These are phyloP conservation scores for Leiothrix lutea DNA, from an alignment of 2,113 vertebrate genomes.

Conservation along the genomic window DNA sequence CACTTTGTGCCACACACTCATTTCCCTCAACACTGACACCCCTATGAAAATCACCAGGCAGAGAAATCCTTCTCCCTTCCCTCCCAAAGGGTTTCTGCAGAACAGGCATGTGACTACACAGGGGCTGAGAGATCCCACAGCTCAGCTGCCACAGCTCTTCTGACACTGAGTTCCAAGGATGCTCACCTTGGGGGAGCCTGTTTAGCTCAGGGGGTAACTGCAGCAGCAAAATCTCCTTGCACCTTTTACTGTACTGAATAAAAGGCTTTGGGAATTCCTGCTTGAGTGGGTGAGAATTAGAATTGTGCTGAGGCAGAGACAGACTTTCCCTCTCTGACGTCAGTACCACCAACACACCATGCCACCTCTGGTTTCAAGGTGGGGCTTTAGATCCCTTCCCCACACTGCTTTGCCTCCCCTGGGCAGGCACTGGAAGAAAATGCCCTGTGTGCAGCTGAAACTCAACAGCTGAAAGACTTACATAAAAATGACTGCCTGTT, in stretches of 20 bases:
- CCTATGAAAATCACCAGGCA: background rate
- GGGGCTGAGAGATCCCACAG: background rate
- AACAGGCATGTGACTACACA: background rate
- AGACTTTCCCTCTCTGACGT: background rate
- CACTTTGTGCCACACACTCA: background rate
- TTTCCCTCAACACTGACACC: background rate
- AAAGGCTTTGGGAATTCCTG: slow-evolving; percentile 12
- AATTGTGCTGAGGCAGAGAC: background rate
- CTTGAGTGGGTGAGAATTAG: background rate
- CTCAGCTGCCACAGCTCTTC: background rate
- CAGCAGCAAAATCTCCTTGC: background rate
- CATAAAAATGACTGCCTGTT: background rate
- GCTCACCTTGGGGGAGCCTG: background rate
- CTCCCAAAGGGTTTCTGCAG: background rate
- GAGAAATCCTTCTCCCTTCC: background rate
- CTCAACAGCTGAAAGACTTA: background rate
- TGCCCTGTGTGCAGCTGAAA: background rate
- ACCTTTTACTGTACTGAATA: background rate
- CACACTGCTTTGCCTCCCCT: background rate
- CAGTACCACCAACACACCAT: background rate
- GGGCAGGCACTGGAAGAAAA: background rate
- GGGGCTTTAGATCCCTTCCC: background rate
- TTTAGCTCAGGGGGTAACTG: background rate
- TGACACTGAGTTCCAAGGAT: background rate
- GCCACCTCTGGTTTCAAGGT: background rate